Base-by-base conservation (phyloP, 2,113 vertebrate species). In the Lamprotornis superbus region DNA sequence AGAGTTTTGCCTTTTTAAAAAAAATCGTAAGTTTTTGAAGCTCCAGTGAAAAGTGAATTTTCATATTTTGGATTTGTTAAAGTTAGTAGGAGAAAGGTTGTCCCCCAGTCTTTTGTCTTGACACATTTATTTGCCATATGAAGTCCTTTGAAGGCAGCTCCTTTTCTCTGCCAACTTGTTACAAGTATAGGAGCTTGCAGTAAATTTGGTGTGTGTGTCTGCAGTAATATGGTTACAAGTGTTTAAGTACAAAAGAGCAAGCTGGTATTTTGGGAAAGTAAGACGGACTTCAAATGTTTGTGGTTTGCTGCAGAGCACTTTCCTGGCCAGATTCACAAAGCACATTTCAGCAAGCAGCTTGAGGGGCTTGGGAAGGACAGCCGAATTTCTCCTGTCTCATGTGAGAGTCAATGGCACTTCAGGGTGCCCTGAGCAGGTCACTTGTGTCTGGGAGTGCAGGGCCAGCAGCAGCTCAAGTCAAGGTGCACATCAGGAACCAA, bases 271-370 rank as follows among this genome's bases (percentile, higher is more conserved):
- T 70, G 23, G 27, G 52, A 67, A 59, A 50, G 24, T 15, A 25
- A 50, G 9, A 59, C 47, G 57, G 23, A n/a, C 28, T 68, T 67
- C 5, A 75, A 57, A 39, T 59, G 17, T n/a, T 59, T 40, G 33
- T 64, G 16, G 10, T 50, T 85, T 87, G 25, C 57, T 85, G 70
- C 70, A 82, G 50, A 79, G 56, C 17, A 21, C 25, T 50, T 89
- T 52, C 24, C 50, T 74, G n/a, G 31, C 42, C 0, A 0, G 7
- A 50, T 65, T 57, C 42, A 63, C 0, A 0, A 28, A 89, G 40
- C 15, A 25, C 2, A 1, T 40, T 83, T 71, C 33, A 23, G 8
- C 37, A 76, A 31, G 47, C n/a, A 63, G n/a, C 42, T 50, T 33
- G 22, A 22, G 42, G 33, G 17, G 3, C 25, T 40, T 33, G 49